Base-by-base conservation (phyloP, 2,888 invertebrate genomes). In the Spilosoma lubricipeda region DNA sequence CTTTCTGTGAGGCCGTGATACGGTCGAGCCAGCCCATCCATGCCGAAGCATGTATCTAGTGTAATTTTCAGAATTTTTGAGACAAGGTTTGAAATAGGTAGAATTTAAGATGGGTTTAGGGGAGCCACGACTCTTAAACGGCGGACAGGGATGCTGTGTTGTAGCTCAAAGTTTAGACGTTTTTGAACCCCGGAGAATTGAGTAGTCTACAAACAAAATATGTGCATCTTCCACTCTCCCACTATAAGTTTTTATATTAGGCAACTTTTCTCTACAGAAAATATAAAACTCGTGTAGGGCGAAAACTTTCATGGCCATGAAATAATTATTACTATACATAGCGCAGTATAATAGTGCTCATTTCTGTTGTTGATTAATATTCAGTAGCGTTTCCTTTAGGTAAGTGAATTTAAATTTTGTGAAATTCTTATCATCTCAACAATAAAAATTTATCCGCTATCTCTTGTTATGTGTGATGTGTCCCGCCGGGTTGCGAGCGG, bases 401-500 rank as follows among this genome's bases (percentile, higher is more conserved):
- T 27, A 4, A 15, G 0, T 7, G 27, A 27, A 30, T 63, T 30
- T 18, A 18, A 11, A 1, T 56, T 39, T 39, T 39, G 39, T 39
- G 11, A 9, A 0, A 23, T 23, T 52, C 2, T 23, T 23, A 52
- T 52, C 7, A 52, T 52, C 7, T 52, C 5, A 30, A 13, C 4
- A 27, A 15, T 18, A 4, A n/a, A 56, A 15, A 8, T 64, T 33
- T 11, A 42, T 3, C 30, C 83, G 84, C 82, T 78, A 9, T 45
- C 39, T 11, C 71, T 20, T 42, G 0, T 39, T 72, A 85, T 30
- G 9, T 70, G 76, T 7, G 4, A 75, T 0, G 70, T 9, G 20
- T 71, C 84, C 69, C 76, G 77, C 83, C 85, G 86, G 90, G 91
- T 91, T 88, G 90, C 90, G 91, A 90, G 92, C 84, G 85, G 69